These are phyloP conservation scores for Chloromyia formosa DNA, from an alignment of 2,888 invertebrate genomes.

Conservation along the genomic window DNA sequence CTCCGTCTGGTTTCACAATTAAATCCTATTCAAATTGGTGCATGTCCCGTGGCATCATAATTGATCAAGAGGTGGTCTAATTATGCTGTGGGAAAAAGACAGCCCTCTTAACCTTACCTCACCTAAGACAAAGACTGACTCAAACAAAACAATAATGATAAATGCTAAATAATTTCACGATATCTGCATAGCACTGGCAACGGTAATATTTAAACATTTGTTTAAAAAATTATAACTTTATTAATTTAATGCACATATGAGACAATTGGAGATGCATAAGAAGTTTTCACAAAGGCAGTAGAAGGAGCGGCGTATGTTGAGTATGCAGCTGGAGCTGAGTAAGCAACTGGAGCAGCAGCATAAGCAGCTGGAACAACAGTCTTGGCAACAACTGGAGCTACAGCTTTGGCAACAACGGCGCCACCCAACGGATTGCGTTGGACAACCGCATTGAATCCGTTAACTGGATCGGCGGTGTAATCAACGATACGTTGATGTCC, in stretches of 20 bases:
- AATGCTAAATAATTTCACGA: too few relatives aligned
- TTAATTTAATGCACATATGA: slow-evolving; percentile 46
- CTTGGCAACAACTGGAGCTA: slow-evolving; percentile 55
- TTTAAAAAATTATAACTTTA: not conserved
- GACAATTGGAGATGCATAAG: slow-evolving; percentile 46
- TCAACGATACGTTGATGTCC: slow-evolving; percentile 69
- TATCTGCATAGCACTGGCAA: too few relatives aligned
- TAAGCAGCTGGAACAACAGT: slow-evolving; percentile 54
- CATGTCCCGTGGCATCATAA: too few relatives aligned
- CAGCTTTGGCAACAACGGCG: slow-evolving; percentile 51
- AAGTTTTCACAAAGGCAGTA: slow-evolving; percentile 45
- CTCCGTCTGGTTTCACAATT: too few relatives aligned
- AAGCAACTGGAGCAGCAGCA: slow-evolving; percentile 22
- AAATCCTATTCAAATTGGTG: too few relatives aligned
- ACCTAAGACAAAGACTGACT: too few relatives aligned
- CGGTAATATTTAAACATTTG: too few relatives aligned
- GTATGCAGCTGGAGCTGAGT: not conserved
- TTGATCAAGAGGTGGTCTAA: too few relatives aligned
- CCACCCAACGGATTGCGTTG: slow-evolving; percentile 51
- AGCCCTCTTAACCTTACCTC: too few relatives aligned
- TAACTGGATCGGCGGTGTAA: slow-evolving; percentile 61
- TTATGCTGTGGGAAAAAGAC: too few relatives aligned
- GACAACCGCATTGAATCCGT: slow-evolving; percentile 52
- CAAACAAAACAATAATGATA: too few relatives aligned
- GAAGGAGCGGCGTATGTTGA: slow-evolving; percentile 26